Evolutionary conservation across 1,140 invertebrate genomes (phyloP), one percentile per base, ranked within the genome.

Genomic region (Leptinotarsa undecemlineata): DNA sequence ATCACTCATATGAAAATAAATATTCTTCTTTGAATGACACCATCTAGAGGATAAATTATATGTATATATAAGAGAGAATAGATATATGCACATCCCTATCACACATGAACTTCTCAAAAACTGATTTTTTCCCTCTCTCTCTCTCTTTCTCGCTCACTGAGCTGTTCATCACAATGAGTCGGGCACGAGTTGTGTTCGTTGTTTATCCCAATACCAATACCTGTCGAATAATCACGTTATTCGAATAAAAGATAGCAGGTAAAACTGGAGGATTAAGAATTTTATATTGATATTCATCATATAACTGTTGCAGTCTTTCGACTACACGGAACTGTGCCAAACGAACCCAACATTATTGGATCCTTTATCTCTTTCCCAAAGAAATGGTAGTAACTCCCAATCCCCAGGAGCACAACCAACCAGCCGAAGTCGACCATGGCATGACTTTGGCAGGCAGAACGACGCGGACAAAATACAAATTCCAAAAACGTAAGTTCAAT

Each of bases 391-490:
- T 69, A 89, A 90, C 72, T 87, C 90, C 5, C 88, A 89, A 72
- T 88, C 90, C 4, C 89, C 91, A 6, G 90, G 88, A 79, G 89
- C 90, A 74, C 89, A 88, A 51, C 87, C 91, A 20, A 91, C 92
- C 47, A 83, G 81, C 57, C 71, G 84, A 68, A 94, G 93, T 51
- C 86, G 94, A 77, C 94, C 94, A 71, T 96, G 94, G 94, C 94
- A 95, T 85, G 94, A 97, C 86, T 97, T 96, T 85, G 94, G 95
- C 23, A 88, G 95, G 76, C 95, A 96, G 83, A 95, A 95, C 82
- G 95, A 97, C 85, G 93, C 94, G 70, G 96, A 97, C 86, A 97
- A 97, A 90, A 96, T 98, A 80, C 95, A 97, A 88, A 98, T 98
- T 90, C 94, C 96, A 85, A 98, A 98, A 94, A 89, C 97, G 96